Evolutionary conservation across 2,888 invertebrate species (phyloP), one percentile per base, ranked within the genome.

Genomic region (Rhingia rostrata): DNA sequence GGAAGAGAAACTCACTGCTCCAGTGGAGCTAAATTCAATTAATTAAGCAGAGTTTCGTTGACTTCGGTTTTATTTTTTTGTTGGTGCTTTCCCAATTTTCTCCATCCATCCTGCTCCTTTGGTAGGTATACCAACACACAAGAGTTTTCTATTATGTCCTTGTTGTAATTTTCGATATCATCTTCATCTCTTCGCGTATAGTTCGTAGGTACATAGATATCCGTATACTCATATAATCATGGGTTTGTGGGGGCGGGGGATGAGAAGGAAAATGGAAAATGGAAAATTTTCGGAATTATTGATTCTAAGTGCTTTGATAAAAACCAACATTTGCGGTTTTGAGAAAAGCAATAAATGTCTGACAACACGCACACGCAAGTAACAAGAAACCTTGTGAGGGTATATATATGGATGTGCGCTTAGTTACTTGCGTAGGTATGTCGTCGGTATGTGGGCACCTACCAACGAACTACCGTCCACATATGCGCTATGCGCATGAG

Each of bases 221-320:
- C 1, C 22, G 22, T 22, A 22, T 22, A 22, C 22, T 22, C 22
- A 22, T 22, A 1, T 22, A 22, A 22, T 22, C 22, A 22, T 22
- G 22, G 22, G 22, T 22, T n/a, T n/a, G n/a, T 22, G 22, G 22
- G 22, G 22, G 22, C 41, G 4, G 49, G 58, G 58, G 54, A 51
- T 64, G 51, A 66, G 43, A 58, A 45, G n/a, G 66, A 51, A 75
- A 66, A 45, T 80, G 12, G 77, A 43, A 82, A 72, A 56, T 72
- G 61, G 64, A 66, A 75, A 66, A 77, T 67, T 66, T 82, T 72
- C 66, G 60, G 67, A 83, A 67, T 73, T 83, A 83, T 83, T 83
- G 83, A 83, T 83, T 83, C 67, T 73, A 83, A 83, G 83, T 83
- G 67, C 67, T 78, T 37, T 73, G 78, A 73, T 77, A 80, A 74